Percentiles rank a stretch among this genome's conserved stretches.
Conservation (phyloP, 2,113 vertebrate genomes). For the Labeo rohita region DNA sequence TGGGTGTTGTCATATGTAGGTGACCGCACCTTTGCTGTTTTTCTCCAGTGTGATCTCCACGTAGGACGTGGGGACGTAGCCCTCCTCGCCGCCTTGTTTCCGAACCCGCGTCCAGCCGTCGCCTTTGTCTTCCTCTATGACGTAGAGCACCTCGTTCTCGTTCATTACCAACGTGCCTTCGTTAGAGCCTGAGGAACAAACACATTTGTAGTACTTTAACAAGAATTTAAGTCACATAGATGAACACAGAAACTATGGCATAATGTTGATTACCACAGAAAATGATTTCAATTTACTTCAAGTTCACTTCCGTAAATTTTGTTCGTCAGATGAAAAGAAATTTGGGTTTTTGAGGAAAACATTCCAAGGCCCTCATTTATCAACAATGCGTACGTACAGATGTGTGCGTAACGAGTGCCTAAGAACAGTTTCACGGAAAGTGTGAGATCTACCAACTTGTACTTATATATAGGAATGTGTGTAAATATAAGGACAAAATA, state of each 20-base stretch:
- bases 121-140: constrained; percentile 98
- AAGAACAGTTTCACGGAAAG: too few species aligned
- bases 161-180: constrained; percentile 96
- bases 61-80: constrained; percentile 97
- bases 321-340: too few species aligned
- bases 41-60: constrained; percentile 98
- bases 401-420: too few species aligned
- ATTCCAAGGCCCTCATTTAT: too few species aligned
- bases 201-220: background rate
- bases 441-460: too few species aligned
- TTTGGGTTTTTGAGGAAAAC: too few species aligned
- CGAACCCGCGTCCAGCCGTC: constrained; percentile 97
- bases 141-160: constrained; percentile 93
- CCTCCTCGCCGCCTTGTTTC: constrained; percentile 94
- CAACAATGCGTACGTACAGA: too few species aligned
- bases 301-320: too few species aligned
- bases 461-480: too few species aligned
- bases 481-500: too few species aligned
- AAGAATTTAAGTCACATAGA: background rate
- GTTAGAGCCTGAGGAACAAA: constrained; percentile 85
- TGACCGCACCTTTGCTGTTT: constrained; percentile 99
- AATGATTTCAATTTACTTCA: too few species aligned
- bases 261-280: too few species aligned
- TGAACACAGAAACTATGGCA: background rate
- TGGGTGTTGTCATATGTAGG: constrained; percentile 89